These are phyloP conservation scores for Aldabrachelys gigantea DNA, from an alignment of 2,113 vertebrate species.

Conservation along the genomic window DNA sequence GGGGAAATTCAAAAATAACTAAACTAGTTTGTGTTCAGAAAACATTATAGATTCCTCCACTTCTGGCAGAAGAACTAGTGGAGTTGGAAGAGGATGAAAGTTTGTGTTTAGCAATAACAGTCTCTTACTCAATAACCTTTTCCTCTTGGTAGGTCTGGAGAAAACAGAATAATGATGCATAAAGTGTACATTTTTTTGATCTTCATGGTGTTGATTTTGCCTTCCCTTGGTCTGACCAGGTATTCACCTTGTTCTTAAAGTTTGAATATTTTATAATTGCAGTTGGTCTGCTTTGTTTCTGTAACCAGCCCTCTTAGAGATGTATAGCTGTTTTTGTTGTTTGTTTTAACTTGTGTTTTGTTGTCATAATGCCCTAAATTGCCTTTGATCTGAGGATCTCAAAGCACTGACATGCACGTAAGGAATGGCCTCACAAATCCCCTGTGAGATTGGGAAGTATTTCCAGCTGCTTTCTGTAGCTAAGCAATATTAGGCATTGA, in stretches of 20 bases:
- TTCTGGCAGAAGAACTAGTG: not conserved
- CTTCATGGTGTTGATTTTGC: slow-evolving; percentile 97
- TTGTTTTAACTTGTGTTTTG: not conserved
- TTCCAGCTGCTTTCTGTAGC: not conserved
- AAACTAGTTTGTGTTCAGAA: not conserved
- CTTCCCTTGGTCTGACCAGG: slow-evolving; percentile 97
- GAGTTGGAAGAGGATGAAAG: not conserved
- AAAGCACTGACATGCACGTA: not conserved
- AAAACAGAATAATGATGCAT: slow-evolving; percentile 94
- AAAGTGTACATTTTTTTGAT: slow-evolving; percentile 96
- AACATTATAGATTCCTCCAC: not conserved
- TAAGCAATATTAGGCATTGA: not conserved
- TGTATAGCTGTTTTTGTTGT: not conserved
- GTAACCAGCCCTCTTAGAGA: not conserved
- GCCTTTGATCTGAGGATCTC: not conserved
- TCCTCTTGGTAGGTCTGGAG: slow-evolving; percentile 81
- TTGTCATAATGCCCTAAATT: not conserved
- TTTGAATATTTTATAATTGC: not conserved
- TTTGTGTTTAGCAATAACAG: not conserved
- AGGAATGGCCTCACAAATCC: not conserved
- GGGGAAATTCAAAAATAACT: not conserved
- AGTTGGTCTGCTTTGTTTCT: not conserved
- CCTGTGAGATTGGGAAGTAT: not conserved
- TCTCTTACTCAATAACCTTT: not conserved
- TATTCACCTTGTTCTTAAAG: slow-evolving; percentile 48